A percentile compares a stretch with the other conserved stretches of the same genome.
These are phyloP conservation scores for Neoscelio sp. DNA, from an alignment of 2,888 invertebrate species.

Conservation along the genomic window DNA sequence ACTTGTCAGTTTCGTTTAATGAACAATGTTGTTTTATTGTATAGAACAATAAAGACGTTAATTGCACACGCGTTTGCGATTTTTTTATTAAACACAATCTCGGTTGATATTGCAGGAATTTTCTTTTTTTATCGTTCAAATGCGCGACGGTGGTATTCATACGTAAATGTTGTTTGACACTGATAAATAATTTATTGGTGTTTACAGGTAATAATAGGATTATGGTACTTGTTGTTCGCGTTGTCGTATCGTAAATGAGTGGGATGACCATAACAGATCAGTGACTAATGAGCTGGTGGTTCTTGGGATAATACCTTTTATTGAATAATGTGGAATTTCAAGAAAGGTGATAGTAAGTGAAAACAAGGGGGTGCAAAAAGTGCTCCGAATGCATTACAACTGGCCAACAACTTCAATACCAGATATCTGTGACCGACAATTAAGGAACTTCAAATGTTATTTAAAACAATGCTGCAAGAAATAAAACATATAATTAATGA, in stretches of 20 bases:
- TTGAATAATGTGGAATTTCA: conserved; percentile 37
- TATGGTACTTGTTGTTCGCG: conserved; percentile 11
- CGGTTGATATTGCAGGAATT: background rate
- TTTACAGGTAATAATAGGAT: conserved; percentile 39
- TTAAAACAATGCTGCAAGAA: conserved; percentile 22
- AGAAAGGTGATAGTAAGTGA: conserved; percentile 48
- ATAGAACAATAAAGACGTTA: no score
- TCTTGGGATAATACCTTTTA: conserved; percentile 36
- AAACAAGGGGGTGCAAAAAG: conserved; percentile 41
- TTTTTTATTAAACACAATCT: no score
- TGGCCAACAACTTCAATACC: conserved; percentile 9
- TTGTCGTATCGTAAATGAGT: conserved; percentile 13
- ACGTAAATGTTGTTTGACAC: conserved; percentile 5
- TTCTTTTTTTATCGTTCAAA: background rate
- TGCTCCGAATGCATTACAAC: conserved; percentile 37
- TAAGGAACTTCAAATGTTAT: conserved; percentile 26
- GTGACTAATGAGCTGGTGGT: conserved; percentile 47
- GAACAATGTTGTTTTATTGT: no score
- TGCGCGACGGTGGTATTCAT: no score
- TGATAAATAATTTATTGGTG: conserved; percentile 31
- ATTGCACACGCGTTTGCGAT: no score
- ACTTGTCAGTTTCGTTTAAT: no score
- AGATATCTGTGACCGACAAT: conserved; percentile 20
- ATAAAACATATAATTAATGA: conserved; percentile 13
- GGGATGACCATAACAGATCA: conserved; percentile 50